These are phyloP conservation scores for Clunio marinus DNA, from an alignment of 2,888 invertebrate species.

Conservation along the genomic window DNA sequence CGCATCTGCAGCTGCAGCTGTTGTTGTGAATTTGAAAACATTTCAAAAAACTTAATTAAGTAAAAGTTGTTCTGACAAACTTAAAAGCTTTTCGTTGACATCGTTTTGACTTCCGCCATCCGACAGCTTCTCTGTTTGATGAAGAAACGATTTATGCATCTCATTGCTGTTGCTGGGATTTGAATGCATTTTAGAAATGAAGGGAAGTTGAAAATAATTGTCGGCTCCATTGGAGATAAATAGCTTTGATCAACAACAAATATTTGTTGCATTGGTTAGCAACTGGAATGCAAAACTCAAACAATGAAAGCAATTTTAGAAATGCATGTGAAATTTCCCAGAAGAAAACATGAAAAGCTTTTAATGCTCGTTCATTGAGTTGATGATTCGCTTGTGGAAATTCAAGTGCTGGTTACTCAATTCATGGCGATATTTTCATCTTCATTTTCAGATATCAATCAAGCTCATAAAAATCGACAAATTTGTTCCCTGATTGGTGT, in stretches of 20 bases:
- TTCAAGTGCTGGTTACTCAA: background rate
- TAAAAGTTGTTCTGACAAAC: too few relatives aligned
- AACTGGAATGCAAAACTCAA: background rate
- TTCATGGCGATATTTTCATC: background rate
- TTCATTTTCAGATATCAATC: slow-evolving; percentile 57
- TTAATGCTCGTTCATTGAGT: too few relatives aligned
- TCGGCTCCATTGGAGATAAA: too few relatives aligned
- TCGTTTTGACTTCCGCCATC: too few relatives aligned
- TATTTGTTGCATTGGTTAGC: background rate
- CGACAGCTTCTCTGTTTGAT: background rate
- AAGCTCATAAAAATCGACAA: slow-evolving; percentile 62
- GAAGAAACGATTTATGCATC: background rate
- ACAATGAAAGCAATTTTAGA: background rate
- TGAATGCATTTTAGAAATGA: too few relatives aligned
- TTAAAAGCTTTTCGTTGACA: background rate
- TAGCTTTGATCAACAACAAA: background rate
- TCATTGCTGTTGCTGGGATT: too few relatives aligned
- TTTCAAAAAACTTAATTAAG: too few relatives aligned
- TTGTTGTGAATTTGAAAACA: too few relatives aligned
- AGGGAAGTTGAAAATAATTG: too few relatives aligned
- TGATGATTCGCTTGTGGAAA: too few relatives aligned
- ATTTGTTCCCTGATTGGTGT: slow-evolving; percentile 68
- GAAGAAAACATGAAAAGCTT: too few relatives aligned
- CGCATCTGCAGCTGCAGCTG: too few relatives aligned
- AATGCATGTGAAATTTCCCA: background rate